phyloP scores from a whole-genome alignment of 2,888 invertebrate genomes.

The Crepidodera aurea region DNA sequence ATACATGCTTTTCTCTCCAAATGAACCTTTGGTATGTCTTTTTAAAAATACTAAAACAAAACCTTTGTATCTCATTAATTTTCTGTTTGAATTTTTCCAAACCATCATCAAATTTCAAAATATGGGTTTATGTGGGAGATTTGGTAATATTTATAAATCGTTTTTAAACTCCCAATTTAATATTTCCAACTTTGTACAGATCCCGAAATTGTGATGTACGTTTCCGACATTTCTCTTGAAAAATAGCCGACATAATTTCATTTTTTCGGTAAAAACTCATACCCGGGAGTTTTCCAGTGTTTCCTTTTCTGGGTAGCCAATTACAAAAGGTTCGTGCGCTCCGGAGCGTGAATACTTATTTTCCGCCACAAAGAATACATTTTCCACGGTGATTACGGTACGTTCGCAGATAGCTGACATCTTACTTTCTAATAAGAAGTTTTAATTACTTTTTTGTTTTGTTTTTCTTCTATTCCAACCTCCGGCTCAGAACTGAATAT shows the following conservation, averaged over 20 bases:
- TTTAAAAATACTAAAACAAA: too few relatives aligned
- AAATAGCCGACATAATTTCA: slow-evolving; percentile 27
- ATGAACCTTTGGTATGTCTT: too few relatives aligned
- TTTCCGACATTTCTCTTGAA: slow-evolving; percentile 25
- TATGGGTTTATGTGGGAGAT: too few relatives aligned
- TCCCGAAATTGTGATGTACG: slow-evolving; percentile 19
- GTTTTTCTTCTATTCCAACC: background rate
- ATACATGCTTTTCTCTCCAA: too few relatives aligned
- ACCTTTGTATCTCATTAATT: too few relatives aligned
- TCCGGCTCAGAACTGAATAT: background rate
- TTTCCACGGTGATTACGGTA: slow-evolving; percentile 42
- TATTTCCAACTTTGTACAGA: background rate
- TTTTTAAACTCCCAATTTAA: background rate
- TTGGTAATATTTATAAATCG: too few relatives aligned
- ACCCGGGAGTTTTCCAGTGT: slow-evolving; percentile 31
- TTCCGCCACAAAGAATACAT: slow-evolving; percentile 49
- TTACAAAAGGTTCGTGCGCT: slow-evolving; percentile 39
- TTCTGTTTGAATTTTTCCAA: too few relatives aligned
- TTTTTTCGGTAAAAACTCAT: slow-evolving; percentile 28
- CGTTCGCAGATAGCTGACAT: slow-evolving; percentile 23
- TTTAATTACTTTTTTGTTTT: slow-evolving; percentile 27
- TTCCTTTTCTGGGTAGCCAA: slow-evolving; percentile 36
- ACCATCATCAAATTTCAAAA: too few relatives aligned
- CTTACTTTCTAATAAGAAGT: slow-evolving; percentile 28
- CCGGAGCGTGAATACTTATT: slow-evolving; percentile 47